Base-by-base conservation (phyloP, 2,113 vertebrate genomes). In the Donacobius atricapilla region DNA sequence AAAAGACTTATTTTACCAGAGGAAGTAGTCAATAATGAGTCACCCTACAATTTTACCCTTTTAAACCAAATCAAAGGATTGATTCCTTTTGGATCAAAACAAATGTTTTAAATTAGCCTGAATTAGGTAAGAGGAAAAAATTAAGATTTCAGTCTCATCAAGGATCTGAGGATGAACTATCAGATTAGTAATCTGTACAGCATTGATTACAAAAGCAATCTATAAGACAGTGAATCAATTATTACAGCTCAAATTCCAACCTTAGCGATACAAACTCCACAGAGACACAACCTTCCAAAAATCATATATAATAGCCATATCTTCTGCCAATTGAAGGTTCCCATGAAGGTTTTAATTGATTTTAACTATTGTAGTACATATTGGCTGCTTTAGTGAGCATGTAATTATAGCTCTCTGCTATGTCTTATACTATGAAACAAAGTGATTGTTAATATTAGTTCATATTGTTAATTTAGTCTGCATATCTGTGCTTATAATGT, bases 1-100 rank as follows among this genome's bases (percentile, higher is more conserved):
- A 63, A 94, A 96, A 87, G 60, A 61, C 58, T 88, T 96, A n/a
- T 83, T 95, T 88, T 90, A 39, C 45, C 35, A 93, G 76, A 71
- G 47, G 77, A 96, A 96, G 48, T 61, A 78, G 83, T 91, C 87
- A 94, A 64, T 93, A 96, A 77, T 80, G 27, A 76, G 24, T 87
- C 63, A 90, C 58, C 7, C 69, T 71, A 65, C 13, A 90, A 37
- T 56, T 79, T 57, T 83, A 73, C 33, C 44, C 31, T 95, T 77
- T 78, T 87, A 82, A 94, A 89, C 23, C 20, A 39, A 42, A 68
- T 71, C 37, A 40, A 71, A 40, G 37, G 57, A 73, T 24, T 79
- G 19, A 73, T 39, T 69, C 11, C 6, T 58, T 93, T 91, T 85
- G 63, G 54, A 80, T 92, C 87, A 65, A 66, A 95, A 16, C 10